These are phyloP conservation scores for Psittacula cyanocephala DNA, from an alignment of 2,113 vertebrate genomes.

Conservation along the genomic window DNA sequence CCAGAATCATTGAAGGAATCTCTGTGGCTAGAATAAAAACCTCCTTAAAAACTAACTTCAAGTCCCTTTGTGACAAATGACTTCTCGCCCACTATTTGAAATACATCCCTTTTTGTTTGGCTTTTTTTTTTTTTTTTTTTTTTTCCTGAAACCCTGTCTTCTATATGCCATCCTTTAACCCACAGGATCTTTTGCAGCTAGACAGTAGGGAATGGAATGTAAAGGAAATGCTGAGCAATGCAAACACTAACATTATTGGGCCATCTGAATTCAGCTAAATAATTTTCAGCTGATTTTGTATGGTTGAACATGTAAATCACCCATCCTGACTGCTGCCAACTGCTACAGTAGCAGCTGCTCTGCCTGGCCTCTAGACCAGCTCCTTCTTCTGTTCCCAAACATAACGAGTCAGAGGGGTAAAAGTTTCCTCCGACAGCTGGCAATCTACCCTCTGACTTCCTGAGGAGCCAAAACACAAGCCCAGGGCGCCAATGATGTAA, in stretches of 20 bases:
- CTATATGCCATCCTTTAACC: neutral
- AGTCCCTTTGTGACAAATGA: neutral
- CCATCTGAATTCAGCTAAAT: constrained; percentile 43
- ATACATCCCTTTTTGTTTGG: neutral
- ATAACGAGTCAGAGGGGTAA: neutral
- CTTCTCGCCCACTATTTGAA: neutral
- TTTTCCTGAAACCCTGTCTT: neutral
- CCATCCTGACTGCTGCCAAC: neutral
- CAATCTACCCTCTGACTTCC: neutral
- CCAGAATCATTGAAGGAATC: neutral
- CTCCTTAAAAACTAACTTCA: neutral
- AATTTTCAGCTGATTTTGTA: constrained; percentile 55
- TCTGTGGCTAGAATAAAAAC: neutral
- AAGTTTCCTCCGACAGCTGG: neutral
- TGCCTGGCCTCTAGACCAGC: neutral
- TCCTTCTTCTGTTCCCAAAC: neutral
- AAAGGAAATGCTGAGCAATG: constrained; percentile 49
- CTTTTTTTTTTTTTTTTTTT: neutral
- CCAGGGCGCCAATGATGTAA: neutral
- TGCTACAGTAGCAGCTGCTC: constrained; percentile 33
- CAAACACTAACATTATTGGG: neutral
- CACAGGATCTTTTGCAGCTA: constrained; percentile 1
- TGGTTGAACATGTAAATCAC: constrained; percentile 41
- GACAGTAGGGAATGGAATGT: neutral
- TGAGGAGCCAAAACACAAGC: neutral